phyloP scores from a whole-genome alignment of 1,140 invertebrate genomes.

The Scaptomyza graminum region DNA sequence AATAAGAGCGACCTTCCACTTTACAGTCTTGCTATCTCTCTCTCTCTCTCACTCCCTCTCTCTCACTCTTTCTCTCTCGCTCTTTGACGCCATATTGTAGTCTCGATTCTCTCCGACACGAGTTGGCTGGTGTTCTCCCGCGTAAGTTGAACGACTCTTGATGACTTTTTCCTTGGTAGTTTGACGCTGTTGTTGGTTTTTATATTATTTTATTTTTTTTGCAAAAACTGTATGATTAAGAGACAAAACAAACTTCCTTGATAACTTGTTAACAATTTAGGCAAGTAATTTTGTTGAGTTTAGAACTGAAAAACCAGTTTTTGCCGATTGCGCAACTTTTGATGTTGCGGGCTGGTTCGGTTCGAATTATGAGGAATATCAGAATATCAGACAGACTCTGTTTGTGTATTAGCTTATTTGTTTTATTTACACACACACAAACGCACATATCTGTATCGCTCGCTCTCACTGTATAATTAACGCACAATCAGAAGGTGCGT shows the following conservation, averaged over 20 bases:
- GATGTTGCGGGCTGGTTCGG: conserved; percentile 38
- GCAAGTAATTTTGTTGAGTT: conserved; percentile 64
- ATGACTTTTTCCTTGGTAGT: conserved; percentile 69
- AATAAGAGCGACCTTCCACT: conserved; percentile 56
- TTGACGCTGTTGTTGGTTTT: conserved; percentile 17
- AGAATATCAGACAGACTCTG: conserved; percentile 32
- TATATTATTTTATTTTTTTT: conserved; percentile 20
- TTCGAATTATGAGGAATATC: conserved; percentile 32
- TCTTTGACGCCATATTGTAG: neutral
- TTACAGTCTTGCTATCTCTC: conserved; percentile 8
- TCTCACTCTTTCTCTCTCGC: neutral
- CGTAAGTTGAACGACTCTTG: conserved; percentile 74
- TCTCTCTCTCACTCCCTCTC: conserved; percentile 10
- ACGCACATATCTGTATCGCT: conserved; percentile 32
- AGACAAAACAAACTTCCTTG: conserved; percentile 65
- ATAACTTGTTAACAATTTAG: conserved; percentile 80
- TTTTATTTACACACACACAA: conserved; percentile 44
- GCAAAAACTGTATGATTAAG: conserved; percentile 14
- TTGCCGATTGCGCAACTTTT: conserved; percentile 59
- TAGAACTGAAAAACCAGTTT: conserved; percentile 73
- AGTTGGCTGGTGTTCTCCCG: conserved; percentile 15
- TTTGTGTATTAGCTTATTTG: conserved; percentile 41
- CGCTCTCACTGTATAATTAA: conserved; percentile 74
- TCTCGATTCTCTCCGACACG: conserved; percentile 23
- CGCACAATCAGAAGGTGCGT: conserved; percentile 80